Evolutionary conservation across 2,113 vertebrate species (phyloP).

Genomic region (Mionectes macconnelli): DNA sequence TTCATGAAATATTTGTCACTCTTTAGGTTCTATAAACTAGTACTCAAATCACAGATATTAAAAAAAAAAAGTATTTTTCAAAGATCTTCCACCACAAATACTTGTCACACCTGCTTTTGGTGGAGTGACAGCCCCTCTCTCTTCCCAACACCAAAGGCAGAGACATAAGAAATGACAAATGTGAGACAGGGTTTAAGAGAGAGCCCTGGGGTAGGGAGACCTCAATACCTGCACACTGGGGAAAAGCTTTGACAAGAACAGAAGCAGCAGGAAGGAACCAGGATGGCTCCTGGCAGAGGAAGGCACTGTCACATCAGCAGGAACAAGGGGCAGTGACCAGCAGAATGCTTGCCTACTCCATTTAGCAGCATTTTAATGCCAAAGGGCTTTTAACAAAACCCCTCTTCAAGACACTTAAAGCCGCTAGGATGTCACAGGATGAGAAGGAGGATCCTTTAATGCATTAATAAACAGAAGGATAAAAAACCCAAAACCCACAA

Average conservation of each 20-base stretch:
- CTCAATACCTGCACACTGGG: background rate
- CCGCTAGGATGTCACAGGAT: background rate
- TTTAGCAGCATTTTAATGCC: background rate
- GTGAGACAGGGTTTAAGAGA: background rate
- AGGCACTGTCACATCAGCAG: background rate
- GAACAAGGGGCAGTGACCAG: background rate
- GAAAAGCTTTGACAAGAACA: background rate
- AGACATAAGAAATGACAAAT: background rate
- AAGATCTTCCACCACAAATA: background rate
- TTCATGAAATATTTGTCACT: background rate
- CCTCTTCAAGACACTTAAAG: background rate
- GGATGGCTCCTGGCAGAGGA: background rate
- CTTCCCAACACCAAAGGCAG: background rate
- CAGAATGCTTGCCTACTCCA: background rate
- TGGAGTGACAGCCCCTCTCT: background rate
- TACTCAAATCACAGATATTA: background rate
- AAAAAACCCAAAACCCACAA: background rate
- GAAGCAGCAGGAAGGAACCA: background rate
- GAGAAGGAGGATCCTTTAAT: conserved; percentile 8
- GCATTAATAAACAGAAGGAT: background rate
- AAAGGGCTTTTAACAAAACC: background rate
- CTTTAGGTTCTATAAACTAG: background rate
- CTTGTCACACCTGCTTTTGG: background rate
- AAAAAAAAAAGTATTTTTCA: background rate
- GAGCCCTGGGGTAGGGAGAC: background rate